Percentiles rank a stretch among this genome's conserved stretches.
These are phyloP conservation scores for Chromis chromis DNA, from an alignment of 2,797 vertebrate genomes.

Conservation along the genomic window DNA sequence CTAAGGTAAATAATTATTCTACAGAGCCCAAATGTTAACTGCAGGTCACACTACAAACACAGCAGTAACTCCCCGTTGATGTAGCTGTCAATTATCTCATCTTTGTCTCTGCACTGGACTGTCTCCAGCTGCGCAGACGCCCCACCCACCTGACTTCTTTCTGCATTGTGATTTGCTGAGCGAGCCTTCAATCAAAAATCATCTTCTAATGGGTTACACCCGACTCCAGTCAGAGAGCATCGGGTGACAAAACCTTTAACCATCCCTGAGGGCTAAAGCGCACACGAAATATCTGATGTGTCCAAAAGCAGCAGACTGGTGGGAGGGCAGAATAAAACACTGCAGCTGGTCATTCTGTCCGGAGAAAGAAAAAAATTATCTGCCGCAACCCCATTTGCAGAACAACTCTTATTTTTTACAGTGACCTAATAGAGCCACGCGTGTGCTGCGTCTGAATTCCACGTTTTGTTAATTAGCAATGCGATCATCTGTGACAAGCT, in stretches of 20 bases:
- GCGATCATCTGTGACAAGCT: slow-evolving; percentile 37
- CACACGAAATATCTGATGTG: neutral
- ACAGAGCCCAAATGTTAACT: slow-evolving; percentile 16
- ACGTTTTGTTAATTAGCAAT: slow-evolving; percentile 25
- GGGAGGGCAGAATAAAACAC: slow-evolving; percentile 8
- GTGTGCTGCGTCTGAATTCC: neutral
- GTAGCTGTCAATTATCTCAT: slow-evolving; percentile 52
- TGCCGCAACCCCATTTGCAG: slow-evolving; percentile 37
- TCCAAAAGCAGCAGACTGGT: slow-evolving; percentile 10
- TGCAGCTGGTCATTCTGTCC: slow-evolving; percentile 1
- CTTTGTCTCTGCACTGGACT: slow-evolving; percentile 67
- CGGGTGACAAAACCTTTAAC: slow-evolving; percentile 82
- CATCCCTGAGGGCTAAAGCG: slow-evolving; percentile 31
- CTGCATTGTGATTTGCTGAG: slow-evolving; percentile 74
- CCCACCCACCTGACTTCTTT: slow-evolving; percentile 48
- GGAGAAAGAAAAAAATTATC: neutral
- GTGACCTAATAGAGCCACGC: slow-evolving; percentile 30
- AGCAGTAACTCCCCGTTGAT: slow-evolving; percentile 29
- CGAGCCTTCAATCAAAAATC: slow-evolving; percentile 68
- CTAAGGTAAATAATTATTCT: neutral
- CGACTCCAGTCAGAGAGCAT: slow-evolving; percentile 80
- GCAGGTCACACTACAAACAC: slow-evolving; percentile 27
- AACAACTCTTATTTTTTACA: slow-evolving; percentile 17
- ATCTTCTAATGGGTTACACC: slow-evolving; percentile 82
- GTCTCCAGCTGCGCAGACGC: slow-evolving; percentile 32